Percentiles rank a stretch among this genome's conserved stretches.
These are phyloP conservation scores for Thera britannica DNA, from an alignment of 2,888 invertebrate species.

Conservation along the genomic window DNA sequence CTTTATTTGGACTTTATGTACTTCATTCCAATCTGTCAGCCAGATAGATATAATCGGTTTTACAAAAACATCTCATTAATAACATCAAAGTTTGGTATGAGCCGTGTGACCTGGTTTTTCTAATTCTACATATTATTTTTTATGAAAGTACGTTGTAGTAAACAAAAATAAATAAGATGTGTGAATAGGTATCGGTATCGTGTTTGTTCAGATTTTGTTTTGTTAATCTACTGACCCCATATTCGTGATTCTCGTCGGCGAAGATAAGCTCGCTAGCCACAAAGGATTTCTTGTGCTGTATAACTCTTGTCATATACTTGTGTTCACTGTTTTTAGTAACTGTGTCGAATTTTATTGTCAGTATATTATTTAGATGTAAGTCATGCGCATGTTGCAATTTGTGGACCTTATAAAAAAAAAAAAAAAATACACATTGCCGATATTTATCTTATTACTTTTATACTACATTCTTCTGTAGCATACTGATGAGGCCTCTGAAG, in stretches of 20 bases:
- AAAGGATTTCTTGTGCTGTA: constrained; percentile 21
- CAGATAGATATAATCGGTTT: too few species aligned
- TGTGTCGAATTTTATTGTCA: background rate
- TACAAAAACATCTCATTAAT: too few species aligned
- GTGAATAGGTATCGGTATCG: constrained; percentile 25
- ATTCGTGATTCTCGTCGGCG: constrained; percentile 36
- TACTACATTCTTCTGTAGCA: too few species aligned
- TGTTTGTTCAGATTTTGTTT: constrained; percentile 43
- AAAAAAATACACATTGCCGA: too few species aligned
- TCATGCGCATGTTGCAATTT: too few species aligned
- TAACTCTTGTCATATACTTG: background rate
- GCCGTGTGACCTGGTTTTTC: background rate
- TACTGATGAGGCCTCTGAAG: too few species aligned
- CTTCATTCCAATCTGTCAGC: too few species aligned
- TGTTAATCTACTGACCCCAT: constrained; percentile 49
- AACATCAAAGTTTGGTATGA: too few species aligned
- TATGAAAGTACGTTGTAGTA: background rate
- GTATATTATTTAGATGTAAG: background rate
- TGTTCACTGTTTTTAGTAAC: too few species aligned
- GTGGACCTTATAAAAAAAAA: too few species aligned
- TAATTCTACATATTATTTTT: background rate
- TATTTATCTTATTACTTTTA: too few species aligned
- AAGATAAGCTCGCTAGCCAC: constrained; percentile 44
- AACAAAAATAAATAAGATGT: constrained; percentile 6
- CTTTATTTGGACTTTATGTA: too few species aligned